These are phyloP conservation scores for Australoheros scitulus DNA, from an alignment of 2,113 vertebrate genomes.

Conservation along the genomic window DNA sequence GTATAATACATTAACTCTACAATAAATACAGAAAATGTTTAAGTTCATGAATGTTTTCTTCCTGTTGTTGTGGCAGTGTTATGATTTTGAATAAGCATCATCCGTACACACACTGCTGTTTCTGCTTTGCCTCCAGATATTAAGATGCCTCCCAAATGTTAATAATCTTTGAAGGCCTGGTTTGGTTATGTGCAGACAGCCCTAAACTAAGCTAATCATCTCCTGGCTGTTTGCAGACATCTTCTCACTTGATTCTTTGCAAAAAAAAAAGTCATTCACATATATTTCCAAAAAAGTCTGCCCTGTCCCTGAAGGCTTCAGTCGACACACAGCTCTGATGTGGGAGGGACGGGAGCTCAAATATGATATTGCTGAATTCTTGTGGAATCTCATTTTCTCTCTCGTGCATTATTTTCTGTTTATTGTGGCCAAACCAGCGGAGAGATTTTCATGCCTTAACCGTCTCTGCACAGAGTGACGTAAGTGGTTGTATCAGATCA, in stretches of 20 bases:
- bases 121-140: neutral
- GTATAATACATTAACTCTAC: neutral
- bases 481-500: constrained; percentile 23
- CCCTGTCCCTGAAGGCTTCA: neutral
- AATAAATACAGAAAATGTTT: neutral
- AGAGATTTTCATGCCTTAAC: constrained; percentile 53
- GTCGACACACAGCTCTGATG: no score
- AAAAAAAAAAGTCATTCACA: neutral
- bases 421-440: constrained; percentile 14
- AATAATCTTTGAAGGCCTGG: neutral
- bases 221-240: neutral
- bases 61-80: neutral
- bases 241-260: neutral
- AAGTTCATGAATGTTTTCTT: neutral
- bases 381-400: neutral
- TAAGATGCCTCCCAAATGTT: neutral
- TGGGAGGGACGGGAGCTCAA: neutral
- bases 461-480: constrained; percentile 30
- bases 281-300: no score
- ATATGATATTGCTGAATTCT: neutral
- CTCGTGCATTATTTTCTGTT: neutral
- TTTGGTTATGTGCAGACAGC: neutral
- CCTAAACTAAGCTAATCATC: neutral
- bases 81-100: no score
- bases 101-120: no score